Percentiles rank a stretch among this genome's conserved stretches.
Conservation (phyloP, 2,888 invertebrate genomes). For the Pollenia amentaria region DNA sequence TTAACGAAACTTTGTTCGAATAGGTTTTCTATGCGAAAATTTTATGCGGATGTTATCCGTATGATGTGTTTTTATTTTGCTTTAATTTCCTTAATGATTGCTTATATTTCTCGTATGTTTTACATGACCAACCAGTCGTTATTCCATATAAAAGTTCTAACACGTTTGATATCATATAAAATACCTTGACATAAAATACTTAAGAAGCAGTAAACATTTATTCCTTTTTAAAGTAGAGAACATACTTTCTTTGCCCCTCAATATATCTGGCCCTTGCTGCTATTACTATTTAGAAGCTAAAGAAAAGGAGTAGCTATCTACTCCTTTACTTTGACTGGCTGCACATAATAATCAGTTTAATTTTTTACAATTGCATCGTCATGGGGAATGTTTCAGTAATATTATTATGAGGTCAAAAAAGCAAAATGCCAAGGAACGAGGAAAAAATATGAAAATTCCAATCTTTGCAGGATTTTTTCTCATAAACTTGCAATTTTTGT, state of each 20-base stretch:
- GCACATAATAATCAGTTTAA: conserved; percentile 35
- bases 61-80: background rate
- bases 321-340: background rate
- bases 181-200: conserved; percentile 43
- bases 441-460: conserved; percentile 33
- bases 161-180: conserved; percentile 40
- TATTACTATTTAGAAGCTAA: background rate
- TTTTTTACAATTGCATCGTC: conserved; percentile 39
- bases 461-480: conserved; percentile 62
- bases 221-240: background rate
- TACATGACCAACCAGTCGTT: conserved; percentile 11
- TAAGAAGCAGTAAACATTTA: conserved; percentile 20
- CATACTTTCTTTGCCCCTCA: background rate
- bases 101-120: conserved; percentile 20
- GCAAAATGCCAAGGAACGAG: conserved; percentile 13
- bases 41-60: too few relatives aligned
- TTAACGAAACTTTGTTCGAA: too few relatives aligned
- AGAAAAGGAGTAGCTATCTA: background rate
- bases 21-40: too few relatives aligned
- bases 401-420: conserved; percentile 60
- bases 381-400: conserved; percentile 37
- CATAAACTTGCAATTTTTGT: conserved; percentile 70
- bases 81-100: conserved; percentile 6
- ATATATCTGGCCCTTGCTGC: background rate
- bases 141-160: conserved; percentile 20